Evolutionary conservation across 1,140 invertebrate species (phyloP).

Genomic region (Drosophila rhopaloa): DNA sequence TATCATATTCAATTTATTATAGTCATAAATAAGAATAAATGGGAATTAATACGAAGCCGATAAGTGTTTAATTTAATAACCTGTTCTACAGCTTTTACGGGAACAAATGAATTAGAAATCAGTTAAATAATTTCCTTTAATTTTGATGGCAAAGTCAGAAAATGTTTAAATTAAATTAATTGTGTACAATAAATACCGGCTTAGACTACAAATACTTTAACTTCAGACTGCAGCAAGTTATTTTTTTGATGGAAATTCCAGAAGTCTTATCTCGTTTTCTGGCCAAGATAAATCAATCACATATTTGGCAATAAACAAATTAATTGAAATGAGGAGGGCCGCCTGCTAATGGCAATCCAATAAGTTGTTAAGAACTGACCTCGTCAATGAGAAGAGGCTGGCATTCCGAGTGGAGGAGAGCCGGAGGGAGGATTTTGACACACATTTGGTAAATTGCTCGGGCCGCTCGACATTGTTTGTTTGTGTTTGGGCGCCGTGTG

Average conservation of each 20-base stretch:
- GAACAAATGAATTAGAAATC: too few relatives aligned
- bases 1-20: too few relatives aligned
- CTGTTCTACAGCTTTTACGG: too few relatives aligned
- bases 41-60: too few relatives aligned
- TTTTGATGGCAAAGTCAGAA: too few relatives aligned
- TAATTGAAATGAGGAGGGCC: constrained; percentile 45
- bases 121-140: background rate
- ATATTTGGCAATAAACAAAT: constrained; percentile 14
- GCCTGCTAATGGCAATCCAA: constrained; percentile 41
- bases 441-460: constrained; percentile 77
- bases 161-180: background rate
- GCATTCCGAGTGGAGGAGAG: constrained; percentile 26
- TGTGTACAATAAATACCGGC: background rate
- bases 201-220: too few relatives aligned
- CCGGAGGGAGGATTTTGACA: constrained; percentile 61
- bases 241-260: background rate
- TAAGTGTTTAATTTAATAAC: background rate
- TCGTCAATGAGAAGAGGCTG: constrained; percentile 58
- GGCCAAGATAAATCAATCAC: constrained; percentile 30
- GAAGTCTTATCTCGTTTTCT: background rate
- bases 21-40: too few relatives aligned
- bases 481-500: constrained; percentile 22
- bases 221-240: too few relatives aligned
- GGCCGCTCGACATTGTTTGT: constrained; percentile 30
- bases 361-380: constrained; percentile 74